Evolutionary conservation across 2,888 invertebrate species (phyloP).

Genomic region (Hydroisotoma schaefferi): DNA sequence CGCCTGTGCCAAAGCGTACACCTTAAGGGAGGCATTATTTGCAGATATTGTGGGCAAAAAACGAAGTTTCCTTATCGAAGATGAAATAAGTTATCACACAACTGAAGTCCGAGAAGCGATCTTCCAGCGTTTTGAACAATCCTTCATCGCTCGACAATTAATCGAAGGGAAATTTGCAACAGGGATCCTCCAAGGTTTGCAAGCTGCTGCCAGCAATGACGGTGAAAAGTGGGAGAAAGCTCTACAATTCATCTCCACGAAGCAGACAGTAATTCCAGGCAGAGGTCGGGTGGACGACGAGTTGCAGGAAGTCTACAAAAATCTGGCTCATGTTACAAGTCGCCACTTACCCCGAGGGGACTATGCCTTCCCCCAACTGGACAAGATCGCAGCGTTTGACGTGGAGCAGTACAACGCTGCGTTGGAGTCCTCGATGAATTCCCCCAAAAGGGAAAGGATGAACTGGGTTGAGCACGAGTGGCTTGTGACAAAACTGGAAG

Average conservation of each 20-base stretch:
- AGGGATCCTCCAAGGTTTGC: no score
- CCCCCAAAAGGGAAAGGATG: neutral
- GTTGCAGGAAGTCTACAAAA: conserved; percentile 9
- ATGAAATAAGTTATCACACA: neutral
- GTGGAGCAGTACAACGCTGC: conserved; percentile 11
- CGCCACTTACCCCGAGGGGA: neutral
- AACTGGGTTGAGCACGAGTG: conserved; percentile 13
- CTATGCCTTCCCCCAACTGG: neutral
- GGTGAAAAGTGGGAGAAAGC: neutral
- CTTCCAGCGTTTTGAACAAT: conserved; percentile 1
- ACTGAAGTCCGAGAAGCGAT: neutral
- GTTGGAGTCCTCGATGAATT: conserved; percentile 6
- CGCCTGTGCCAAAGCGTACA: conserved; percentile 1
- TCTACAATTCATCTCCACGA: neutral
- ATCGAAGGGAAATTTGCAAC: neutral
- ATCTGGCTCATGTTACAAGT: neutral
- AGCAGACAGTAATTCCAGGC: conserved; percentile 8
- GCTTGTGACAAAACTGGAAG: conserved; percentile 3
- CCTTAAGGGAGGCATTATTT: neutral
- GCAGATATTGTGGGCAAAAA: neutral
- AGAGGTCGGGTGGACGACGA: neutral
- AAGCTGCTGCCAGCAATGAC: no score
- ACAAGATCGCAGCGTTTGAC: conserved; percentile 15
- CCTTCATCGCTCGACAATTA: conserved; percentile 6
- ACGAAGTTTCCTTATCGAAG: conserved; percentile 1